Evolutionary conservation across 1,140 invertebrate genomes (phyloP), one percentile per base, ranked within the genome.

Genomic region (Brachionus calyciflorus): DNA sequence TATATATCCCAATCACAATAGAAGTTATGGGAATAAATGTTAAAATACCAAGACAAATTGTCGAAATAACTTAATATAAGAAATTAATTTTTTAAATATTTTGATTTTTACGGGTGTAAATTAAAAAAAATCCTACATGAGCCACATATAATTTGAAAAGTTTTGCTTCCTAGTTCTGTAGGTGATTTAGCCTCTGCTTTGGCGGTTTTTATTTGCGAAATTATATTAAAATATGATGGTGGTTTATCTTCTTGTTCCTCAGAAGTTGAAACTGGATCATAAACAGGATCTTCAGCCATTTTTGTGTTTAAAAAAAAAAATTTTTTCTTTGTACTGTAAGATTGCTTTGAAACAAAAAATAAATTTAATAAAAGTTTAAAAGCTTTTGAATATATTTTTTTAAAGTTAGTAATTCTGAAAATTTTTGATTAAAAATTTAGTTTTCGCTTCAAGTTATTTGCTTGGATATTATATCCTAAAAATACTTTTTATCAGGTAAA

Each of bases 211-310:
- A 73, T 49, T 33, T 73, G 69, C 1, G 44, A 30, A n/a, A 73
- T 55, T 17, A 73, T n/a, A 73, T 73, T 41, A 41, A 73, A 73
- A 51, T 73, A 73, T 19, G 69, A 73, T 2, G 69, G 69, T 26
- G 69, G 69, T 49, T 73, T 73, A 26, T 55, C 69, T 40, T 73
- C 69, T 17, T 49, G 49, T 73, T 53, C 69, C 9, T n/a, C n/a
- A n/a, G 28, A 19, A 21, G 69, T 73, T 49, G 46, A 37, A 40
- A 73, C 69, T 73, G 46, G 28, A 49, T 49, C 28, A 30, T 73
- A 73, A 40, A 73, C 69, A n/a, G 69, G 69, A 17, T 44, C 44
- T 51, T 73, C 69, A 12, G 69, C 5, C 69, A 73, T 73, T n/a
- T 12, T 55, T 24, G 19, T n/a, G 19, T 30, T 3, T 28, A 26